Conservation (phyloP, 1,140 invertebrate genomes). For the Teleogryllus occipitalis region DNA sequence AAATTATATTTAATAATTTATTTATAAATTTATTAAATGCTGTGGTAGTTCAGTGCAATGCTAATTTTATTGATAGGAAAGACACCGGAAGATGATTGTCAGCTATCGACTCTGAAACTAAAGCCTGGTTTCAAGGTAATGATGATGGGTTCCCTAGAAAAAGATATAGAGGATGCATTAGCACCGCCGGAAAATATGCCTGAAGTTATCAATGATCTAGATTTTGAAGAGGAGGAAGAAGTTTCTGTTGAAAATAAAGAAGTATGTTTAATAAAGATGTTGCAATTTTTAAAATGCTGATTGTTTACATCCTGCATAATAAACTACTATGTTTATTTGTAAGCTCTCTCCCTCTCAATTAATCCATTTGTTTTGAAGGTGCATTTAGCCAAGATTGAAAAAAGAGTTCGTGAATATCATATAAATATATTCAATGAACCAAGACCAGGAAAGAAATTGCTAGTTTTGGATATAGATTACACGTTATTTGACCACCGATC, state of each 20-base stretch:
- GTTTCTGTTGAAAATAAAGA: conserved; percentile 74
- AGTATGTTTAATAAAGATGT: conserved; percentile 29
- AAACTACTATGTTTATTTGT: not conserved
- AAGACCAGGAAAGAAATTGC: conserved; percentile 73
- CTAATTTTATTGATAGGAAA: conserved; percentile 51
- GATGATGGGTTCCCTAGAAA: conserved; percentile 93
- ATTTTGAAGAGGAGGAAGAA: conserved; percentile 75
- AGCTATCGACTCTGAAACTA: conserved; percentile 59
- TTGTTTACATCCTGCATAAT: not conserved
- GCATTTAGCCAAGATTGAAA: conserved; percentile 70
- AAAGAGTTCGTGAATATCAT: conserved; percentile 76
- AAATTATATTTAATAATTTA: conserved; percentile 6
- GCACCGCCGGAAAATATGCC: conserved; percentile 69
- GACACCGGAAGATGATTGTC: conserved; percentile 64
- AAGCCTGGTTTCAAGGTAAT: conserved; percentile 89
- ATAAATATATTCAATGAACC: conserved; percentile 75
- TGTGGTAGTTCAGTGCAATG: not conserved
- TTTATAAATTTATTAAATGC: conserved; percentile 6
- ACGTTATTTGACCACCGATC: conserved; percentile 94
- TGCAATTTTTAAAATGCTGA: not conserved
- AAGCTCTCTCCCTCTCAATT: not conserved
- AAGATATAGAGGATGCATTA: conserved; percentile 75
- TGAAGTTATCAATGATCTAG: conserved; percentile 79
- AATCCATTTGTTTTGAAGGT: conserved; percentile 31
- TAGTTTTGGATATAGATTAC: conserved; percentile 96